A percentile compares a stretch with the other conserved stretches of the same genome.
Conservation (phyloP, 2,797 vertebrate genomes). For the Crocodylus rhombifer region DNA sequence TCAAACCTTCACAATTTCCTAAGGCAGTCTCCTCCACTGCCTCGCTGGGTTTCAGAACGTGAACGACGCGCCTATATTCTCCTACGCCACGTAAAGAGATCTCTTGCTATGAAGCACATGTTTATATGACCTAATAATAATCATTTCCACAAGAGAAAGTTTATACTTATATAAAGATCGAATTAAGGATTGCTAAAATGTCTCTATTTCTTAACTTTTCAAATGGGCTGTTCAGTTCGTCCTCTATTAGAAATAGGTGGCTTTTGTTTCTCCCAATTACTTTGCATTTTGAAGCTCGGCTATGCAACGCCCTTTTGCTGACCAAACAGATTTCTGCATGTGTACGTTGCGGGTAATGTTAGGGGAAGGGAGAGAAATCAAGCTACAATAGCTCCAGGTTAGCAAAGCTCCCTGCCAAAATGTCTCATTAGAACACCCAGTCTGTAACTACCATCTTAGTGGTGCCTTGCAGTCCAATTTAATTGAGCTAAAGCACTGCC, state of each 20-base stretch:
- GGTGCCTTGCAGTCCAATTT: constrained; percentile 63
- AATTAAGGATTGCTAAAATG: neutral
- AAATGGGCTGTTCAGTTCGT: neutral
- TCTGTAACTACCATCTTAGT: neutral
- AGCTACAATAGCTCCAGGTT: constrained; percentile 29
- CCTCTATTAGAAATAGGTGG: neutral
- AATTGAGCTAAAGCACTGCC: constrained; percentile 67
- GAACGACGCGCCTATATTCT: neutral
- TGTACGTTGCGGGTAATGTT: neutral
- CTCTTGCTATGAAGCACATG: neutral
- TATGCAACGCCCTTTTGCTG: neutral
- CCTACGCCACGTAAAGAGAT: neutral
- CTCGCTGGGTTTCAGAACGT: no score
- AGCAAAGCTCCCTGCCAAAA: constrained; percentile 45
- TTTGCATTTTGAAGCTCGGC: constrained; percentile 9
- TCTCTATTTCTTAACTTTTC: neutral
- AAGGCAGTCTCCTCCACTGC: no score
- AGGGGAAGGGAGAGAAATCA: constrained; percentile 20
- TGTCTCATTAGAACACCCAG: constrained; percentile 71
- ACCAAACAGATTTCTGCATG: neutral
- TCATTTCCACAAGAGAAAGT: neutral
- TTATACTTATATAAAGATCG: neutral
- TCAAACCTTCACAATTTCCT: neutral
- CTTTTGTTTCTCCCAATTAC: neutral
- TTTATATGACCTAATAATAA: neutral